Percentiles rank a stretch among this genome's conserved stretches.
Evolutionary conservation across 2,797 vertebrate genomes (phyloP).

Genomic region (Premnoplex brunnescens): DNA sequence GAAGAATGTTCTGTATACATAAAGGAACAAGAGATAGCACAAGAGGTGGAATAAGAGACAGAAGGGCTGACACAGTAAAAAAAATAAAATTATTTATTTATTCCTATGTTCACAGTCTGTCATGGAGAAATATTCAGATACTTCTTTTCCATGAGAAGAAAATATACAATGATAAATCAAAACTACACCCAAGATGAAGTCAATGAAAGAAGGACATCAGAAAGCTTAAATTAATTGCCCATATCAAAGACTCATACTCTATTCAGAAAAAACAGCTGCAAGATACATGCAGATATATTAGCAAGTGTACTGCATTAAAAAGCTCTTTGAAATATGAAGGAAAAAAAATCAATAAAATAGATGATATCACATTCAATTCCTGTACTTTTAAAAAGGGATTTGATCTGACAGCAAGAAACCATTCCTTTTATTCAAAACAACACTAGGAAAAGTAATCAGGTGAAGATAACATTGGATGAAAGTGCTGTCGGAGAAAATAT

Average conservation of each 20-base stretch:
- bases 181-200: not conserved
- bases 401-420: constrained; percentile 17
- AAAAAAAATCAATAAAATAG: not conserved
- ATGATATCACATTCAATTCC: not conserved
- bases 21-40: not conserved
- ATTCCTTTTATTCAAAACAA: constrained; percentile 39
- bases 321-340: not conserved
- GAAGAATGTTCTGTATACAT: not conserved
- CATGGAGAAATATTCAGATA: not conserved
- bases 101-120: not conserved
- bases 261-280: not conserved
- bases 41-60: not conserved
- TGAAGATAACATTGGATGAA: constrained; percentile 59
- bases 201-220: not conserved
- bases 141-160: not conserved
- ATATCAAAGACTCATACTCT: not conserved
- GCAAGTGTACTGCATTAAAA: not conserved
- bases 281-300: not conserved
- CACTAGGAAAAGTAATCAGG: constrained; percentile 16
- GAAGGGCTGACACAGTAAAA: not conserved
- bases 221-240: not conserved
- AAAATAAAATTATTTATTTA: not conserved
- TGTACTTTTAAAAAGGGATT: constrained; percentile 10
- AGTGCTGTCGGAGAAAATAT: constrained; percentile 51
- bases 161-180: not conserved